Base-by-base conservation (phyloP, 2,113 vertebrate genomes). In the Hemiprocne comata region DNA sequence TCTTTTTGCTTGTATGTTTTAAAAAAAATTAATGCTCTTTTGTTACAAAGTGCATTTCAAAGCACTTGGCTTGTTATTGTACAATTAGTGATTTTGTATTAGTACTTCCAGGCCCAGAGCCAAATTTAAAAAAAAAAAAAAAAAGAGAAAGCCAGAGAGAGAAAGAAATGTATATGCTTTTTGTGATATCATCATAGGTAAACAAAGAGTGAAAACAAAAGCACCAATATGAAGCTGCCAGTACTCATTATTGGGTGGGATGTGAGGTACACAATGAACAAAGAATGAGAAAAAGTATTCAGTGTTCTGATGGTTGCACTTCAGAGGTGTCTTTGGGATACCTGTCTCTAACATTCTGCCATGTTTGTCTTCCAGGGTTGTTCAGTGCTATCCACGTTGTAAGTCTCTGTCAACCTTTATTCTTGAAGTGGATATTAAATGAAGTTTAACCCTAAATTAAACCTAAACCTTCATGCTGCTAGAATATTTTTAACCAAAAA, bases 151-250 rank as follows among this genome's bases (percentile, higher is more conserved):
- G 19, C 34, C 66, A 40, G 57, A 34, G 64, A 89, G 58, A 86
- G 80, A 85, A 74, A 88, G 79, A 95, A 91, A 94, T 79, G 70
- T 40, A 28, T 73, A 55, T 60, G 8, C 46, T 86, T 88, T 90
- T 89, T 67, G 88, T 93, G 94, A 97, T 96, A 96, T 80, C 95
- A 97, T 97, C 97, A 48, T 29, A 91, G 94, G 95, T 87, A 94
- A 97, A 97, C 85, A 96, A 91, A 93, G 92, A 96, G 81, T 25
- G 77, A 94, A 97, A 95, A 96, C 92, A 96, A 95, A 97, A 91
- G 93, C 38, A 89, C 87, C 92, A 93, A 93, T 80, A 55, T n/a
- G 53, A 89, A 91, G 88, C 82, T 95, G 91, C 95, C 97, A 91
- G 94, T 60, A 36, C 83, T 97, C 96, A 98, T 97, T 95, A 90